Conservation (phyloP, 2,888 invertebrate species). For the Drosophila incognita region DNA sequence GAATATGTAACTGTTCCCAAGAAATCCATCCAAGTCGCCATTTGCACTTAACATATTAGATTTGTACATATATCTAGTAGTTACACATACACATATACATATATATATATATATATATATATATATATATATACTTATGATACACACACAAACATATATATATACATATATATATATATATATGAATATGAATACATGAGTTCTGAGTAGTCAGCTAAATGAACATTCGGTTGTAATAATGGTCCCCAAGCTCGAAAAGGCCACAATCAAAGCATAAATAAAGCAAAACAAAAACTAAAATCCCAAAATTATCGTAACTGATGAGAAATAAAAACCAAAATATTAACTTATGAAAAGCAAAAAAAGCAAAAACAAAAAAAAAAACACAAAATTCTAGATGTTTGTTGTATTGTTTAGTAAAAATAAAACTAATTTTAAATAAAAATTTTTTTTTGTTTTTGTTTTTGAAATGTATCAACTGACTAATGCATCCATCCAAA, state of each 20-base stretch:
- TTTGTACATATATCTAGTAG: constrained; percentile 63
- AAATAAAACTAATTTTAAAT: constrained; percentile 15
- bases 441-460: constrained; percentile 6
- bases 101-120: constrained; percentile 58
- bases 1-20: constrained; percentile 14
- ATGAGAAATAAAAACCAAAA: constrained; percentile 16
- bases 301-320: constrained; percentile 16
- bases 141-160: constrained; percentile 10
- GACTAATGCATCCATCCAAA: constrained; percentile 66
- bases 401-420: constrained; percentile 52
- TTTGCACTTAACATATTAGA: constrained; percentile 68
- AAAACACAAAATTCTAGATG: constrained; percentile 34
- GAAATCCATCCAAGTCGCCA: constrained; percentile 70
- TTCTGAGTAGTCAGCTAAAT: constrained; percentile 42
- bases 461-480: constrained; percentile 51
- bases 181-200: constrained; percentile 12
- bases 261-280: constrained; percentile 53
- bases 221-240: constrained; percentile 69
- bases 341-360: constrained; percentile 19
- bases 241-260: constrained; percentile 45
- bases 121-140: constrained; percentile 1
- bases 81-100: constrained; percentile 8
- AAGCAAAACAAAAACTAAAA: constrained; percentile 8
- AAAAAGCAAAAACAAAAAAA: not conserved
- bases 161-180: not conserved